Evolutionary conservation across 2,113 vertebrate species (phyloP), one percentile per base, ranked within the genome.

Genomic region (Megaptera novaeangliae): DNA sequence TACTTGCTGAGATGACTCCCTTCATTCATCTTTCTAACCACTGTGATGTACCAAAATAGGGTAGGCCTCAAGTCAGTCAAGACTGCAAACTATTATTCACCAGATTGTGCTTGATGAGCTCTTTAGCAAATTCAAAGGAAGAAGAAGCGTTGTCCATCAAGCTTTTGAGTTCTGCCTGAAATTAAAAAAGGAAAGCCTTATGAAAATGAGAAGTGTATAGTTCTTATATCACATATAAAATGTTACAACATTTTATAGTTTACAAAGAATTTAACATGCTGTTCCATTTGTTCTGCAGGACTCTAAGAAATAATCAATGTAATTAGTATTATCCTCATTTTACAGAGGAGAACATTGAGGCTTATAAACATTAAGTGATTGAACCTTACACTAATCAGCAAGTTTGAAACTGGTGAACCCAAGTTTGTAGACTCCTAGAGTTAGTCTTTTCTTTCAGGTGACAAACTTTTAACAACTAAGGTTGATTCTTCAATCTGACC

Each of bases 61-160:
- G 31, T 3, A 75, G 39, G 64, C 86, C 68, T 89, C 36, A 90
- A 92, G 46, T 64, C 64, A 84, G 25, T 87, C 72, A 75, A 72
- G 31, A 94, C 0, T 3, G 31, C 36, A 95, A 95, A 86, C 17
- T 21, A 18, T 46, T 59, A 98, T 98, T 99, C 98, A 99, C 99
- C 99, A 99, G 99, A 98, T 99, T 99, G 98, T 99, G 99, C 92
- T 99, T 99, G 98, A 99, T 99, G 94, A 99, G 99, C 97, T 99
- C 99, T 97, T 99, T 99, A 91, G 99, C 99, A 98, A 99, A 99
- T 98, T 99, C 99, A 98, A 99, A 99, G 52, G 99, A 99, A 15
- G 99, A 99, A 80, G 99, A 99, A 55, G 99, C 99, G 85, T 98
- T 99, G 97, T 99, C 99, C 61, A 99, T 99, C 95, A 99, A 98